Percentiles rank a stretch among this genome's conserved stretches.
Conservation (phyloP, 2,888 invertebrate species). For the Himalopsyche kuldschensis region DNA sequence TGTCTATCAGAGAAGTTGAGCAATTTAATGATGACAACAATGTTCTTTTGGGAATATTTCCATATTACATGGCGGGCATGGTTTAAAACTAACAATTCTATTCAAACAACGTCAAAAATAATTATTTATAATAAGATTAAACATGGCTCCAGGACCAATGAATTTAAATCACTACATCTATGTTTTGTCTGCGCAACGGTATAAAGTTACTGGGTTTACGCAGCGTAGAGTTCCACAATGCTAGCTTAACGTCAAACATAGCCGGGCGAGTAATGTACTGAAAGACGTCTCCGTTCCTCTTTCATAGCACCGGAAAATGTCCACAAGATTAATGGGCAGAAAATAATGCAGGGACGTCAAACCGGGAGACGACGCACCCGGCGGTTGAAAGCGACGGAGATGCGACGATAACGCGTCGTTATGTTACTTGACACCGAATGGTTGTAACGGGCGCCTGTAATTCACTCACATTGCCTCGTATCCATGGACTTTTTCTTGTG, state of each 20-base stretch:
- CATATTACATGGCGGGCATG: too few relatives aligned
- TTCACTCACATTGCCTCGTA: background rate
- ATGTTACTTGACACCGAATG: background rate
- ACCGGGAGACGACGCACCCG: background rate
- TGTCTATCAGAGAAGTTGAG: too few relatives aligned
- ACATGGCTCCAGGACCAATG: too few relatives aligned
- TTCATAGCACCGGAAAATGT: slow-evolving; percentile 6
- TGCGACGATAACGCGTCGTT: background rate
- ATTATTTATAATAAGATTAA: too few relatives aligned
- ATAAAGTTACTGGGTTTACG: background rate
- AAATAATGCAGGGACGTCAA: slow-evolving; percentile 14
- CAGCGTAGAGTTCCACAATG: background rate
- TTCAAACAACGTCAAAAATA: too few relatives aligned
- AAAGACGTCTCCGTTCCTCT: slow-evolving; percentile 2
- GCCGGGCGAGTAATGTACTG: slow-evolving; percentile 7
- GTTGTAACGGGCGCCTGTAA: background rate
- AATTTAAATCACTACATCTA: too few relatives aligned
- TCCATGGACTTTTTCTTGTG: background rate
- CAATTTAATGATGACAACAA: too few relatives aligned
- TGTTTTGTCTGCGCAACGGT: background rate
- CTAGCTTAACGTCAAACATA: background rate
- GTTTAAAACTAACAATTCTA: too few relatives aligned
- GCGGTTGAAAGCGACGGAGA: background rate
- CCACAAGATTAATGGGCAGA: slow-evolving; percentile 22
- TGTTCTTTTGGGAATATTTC: too few relatives aligned